These are phyloP conservation scores for Sakesphorus luctuosus DNA, from an alignment of 2,113 vertebrate species.

Conservation along the genomic window DNA sequence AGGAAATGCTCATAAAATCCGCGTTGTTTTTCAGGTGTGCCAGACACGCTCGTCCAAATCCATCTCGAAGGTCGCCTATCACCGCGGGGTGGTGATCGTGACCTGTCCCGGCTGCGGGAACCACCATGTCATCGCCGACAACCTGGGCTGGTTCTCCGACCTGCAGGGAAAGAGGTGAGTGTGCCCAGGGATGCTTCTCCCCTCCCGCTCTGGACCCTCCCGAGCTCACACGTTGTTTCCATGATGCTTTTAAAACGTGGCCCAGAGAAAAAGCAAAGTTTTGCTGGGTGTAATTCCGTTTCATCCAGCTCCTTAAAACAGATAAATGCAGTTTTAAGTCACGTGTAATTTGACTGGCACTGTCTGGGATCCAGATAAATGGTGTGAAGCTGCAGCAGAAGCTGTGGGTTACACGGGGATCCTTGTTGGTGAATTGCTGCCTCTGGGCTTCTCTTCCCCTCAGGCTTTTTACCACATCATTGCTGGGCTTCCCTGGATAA, in stretches of 20 bases:
- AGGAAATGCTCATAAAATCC: fast-evolving
- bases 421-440: background rate
- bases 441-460: background rate
- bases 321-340: background rate
- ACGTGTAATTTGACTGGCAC: fast-evolving
- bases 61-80: conserved; percentile 91
- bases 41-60: conserved; percentile 82
- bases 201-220: background rate
- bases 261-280: background rate
- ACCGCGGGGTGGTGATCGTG: conserved; percentile 90
- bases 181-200: background rate
- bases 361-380: fast-evolving
- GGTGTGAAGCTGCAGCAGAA: background rate
- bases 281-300: background rate
- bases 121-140: conserved; percentile 94
- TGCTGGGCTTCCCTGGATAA: background rate
- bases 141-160: conserved; percentile 94
- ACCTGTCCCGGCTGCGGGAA: conserved; percentile 88
- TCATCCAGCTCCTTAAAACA: fast-evolving
- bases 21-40: conserved; percentile 81
- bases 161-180: conserved; percentile 81
- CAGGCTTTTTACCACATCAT: background rate
- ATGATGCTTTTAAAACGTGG: fast-evolving
- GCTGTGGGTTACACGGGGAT: fast-evolving
- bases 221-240: fast-evolving